Evolutionary conservation across 2,888 invertebrate species (phyloP).

Genomic region (Trichacis sp.): DNA sequence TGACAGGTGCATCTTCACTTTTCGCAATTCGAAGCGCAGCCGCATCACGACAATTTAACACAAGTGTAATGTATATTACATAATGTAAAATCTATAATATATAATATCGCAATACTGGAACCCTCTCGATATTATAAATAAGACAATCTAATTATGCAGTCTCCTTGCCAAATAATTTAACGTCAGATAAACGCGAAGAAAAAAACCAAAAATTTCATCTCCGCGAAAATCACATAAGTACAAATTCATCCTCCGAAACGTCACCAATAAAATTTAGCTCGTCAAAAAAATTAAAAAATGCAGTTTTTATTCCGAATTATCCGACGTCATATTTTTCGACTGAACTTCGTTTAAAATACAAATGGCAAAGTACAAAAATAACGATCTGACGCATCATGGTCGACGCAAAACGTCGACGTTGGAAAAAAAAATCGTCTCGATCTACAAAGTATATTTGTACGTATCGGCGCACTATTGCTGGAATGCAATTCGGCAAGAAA

Average conservation of each 20-base stretch:
- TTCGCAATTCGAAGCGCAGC: no score
- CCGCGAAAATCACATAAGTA: no score
- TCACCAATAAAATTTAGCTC: no score
- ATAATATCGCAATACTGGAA: conserved; percentile 2
- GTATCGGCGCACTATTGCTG: not conserved
- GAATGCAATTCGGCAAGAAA: not conserved
- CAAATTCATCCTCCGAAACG: no score
- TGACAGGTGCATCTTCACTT: no score
- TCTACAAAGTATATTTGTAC: not conserved
- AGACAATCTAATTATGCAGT: conserved; percentile 5
- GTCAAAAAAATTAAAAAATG: no score
- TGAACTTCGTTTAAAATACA: not conserved
- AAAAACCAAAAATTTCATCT: no score
- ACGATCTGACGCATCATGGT: no score
- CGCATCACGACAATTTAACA: no score
- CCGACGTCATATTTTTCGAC: not conserved
- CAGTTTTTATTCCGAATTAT: not conserved
- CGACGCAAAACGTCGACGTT: no score
- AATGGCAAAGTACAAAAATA: conserved; percentile 4
- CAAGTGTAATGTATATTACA: no score
- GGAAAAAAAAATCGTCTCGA: not conserved
- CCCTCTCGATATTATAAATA: conserved; percentile 4
- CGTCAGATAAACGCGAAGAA: not conserved
- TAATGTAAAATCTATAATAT: no score
- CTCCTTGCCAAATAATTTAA: not conserved